Base-by-base conservation (phyloP, 2,797 vertebrate genomes). In the Eulemur coronatus region DNA sequence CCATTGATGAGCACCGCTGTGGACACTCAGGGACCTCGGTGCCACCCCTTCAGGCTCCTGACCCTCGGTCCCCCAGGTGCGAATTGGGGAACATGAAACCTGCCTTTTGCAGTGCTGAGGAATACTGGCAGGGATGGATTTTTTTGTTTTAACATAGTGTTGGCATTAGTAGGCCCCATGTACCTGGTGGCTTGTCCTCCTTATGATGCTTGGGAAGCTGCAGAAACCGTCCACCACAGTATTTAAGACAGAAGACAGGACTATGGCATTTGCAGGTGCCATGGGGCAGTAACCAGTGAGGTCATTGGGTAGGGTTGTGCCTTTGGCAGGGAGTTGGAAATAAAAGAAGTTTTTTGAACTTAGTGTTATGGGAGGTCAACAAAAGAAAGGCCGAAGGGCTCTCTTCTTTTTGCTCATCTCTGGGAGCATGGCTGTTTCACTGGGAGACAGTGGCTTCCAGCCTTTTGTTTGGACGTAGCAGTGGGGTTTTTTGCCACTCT, bases 391-490 rank as follows among this genome's bases (percentile, higher is more conserved):
- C 48, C 55, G 35, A 0, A 0, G 57, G 3, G 1, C 33, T 38
- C 24, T 28, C 0, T 57, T 52, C 2, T 78, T 96, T 80, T 92
- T 80, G 63, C 30, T 94, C 4, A 9, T 75, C 81, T 57, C 35
- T 78, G 84, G 28, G 69, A 87, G 86, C 84, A 67, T 18, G 52
- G 28, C 10, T 81, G 7, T 75, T 13, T 88, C 79, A 15, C 70
- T 69, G 20, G 38, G 28, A 84, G 94, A 95, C 94, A 97, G 95
- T 98, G 98, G 94, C 92, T 79, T 96, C 94, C 35, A 95, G 55
- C 75, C 97, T 98, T 97, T 96, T 94, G 96, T 88, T 93, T 97
- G 81, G 84, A 93, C 95, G 97, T 97, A 96, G 52, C 84, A 87
- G 72, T 91, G n/a, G 22, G 22, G 0, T 9, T 57, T 55, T 57